These are phyloP conservation scores for Bos taurus DNA, from an alignment of 2,113 vertebrate genomes.

Conservation along the genomic window ARS-UCD2.0 NC_037357.1:105820001-105820500, in stretches of 20 bases:
- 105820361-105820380: neutral
- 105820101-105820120: neutral
- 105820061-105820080: neutral
- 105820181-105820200: neutral
- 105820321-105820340: constrained; percentile 36
- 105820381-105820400: neutral
- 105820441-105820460: neutral
- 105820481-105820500: neutral
- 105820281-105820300: constrained; percentile 30
- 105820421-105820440: neutral
- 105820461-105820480: neutral
- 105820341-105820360: constrained; percentile 8
- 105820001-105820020: neutral
- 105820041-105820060: neutral
- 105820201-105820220: constrained; percentile 16
- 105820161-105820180: neutral
- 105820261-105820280: neutral
- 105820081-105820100: neutral
- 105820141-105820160: neutral
- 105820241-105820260: neutral
- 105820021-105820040: neutral
- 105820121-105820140: neutral
- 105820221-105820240: neutral
- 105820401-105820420: neutral
- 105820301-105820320: neutral